Percentiles rank a stretch among this genome's conserved stretches.
Evolutionary conservation across 2,113 vertebrate genomes (phyloP).

Genomic region (Anhinga rufa): DNA sequence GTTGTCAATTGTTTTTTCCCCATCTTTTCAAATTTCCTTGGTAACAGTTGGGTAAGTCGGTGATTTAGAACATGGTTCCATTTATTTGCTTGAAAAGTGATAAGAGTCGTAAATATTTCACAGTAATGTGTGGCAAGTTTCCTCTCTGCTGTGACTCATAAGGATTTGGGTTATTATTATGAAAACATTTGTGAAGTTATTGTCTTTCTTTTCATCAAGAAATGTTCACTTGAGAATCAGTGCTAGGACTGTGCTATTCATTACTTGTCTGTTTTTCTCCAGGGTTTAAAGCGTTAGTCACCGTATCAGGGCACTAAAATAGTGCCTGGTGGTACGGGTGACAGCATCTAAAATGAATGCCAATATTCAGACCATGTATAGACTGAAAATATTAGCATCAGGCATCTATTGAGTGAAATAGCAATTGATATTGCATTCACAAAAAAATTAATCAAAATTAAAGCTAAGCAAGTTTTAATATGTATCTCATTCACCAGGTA

Average conservation of each 20-base stretch:
- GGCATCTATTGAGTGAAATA: neutral
- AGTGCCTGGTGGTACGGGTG: neutral
- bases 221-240: neutral
- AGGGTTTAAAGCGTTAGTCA: neutral
- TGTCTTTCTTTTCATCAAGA: neutral
- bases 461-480: neutral
- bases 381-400: neutral
- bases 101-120: neutral
- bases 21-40: neutral
- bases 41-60: neutral
- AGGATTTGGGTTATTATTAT: neutral
- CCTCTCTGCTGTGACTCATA: neutral
- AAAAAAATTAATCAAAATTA: neutral
- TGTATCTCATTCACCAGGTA: neutral
- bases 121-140: neutral
- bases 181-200: constrained; percentile 14
- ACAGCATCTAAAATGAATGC: neutral
- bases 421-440: neutral
- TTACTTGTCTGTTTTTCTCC: neutral
- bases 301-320: neutral
- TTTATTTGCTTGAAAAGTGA: neutral
- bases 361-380: neutral
- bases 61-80: neutral
- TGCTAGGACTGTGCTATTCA: neutral
- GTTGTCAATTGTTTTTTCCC: neutral